phyloP scores from a whole-genome alignment of 2,113 vertebrate genomes.

The Agapornis roseicollis region DNA sequence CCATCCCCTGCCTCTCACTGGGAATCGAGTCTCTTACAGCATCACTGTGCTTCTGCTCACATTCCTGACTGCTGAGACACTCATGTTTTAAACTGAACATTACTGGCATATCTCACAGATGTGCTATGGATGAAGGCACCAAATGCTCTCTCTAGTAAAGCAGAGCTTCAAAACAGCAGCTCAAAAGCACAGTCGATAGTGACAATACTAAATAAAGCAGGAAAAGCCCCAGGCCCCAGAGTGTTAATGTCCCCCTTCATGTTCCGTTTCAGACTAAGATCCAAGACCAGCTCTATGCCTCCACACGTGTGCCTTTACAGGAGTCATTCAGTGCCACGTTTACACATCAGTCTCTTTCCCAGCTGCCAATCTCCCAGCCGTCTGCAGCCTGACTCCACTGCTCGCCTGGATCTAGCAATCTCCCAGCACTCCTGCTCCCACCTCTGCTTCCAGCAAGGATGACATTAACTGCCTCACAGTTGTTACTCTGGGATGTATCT shows the following conservation, averaged over 20 bases:
- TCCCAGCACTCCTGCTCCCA: fast-evolving
- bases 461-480: neutral
- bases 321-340: neutral
- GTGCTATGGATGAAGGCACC: neutral
- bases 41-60: neutral
- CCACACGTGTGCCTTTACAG: neutral
- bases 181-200: neutral
- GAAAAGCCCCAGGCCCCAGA: neutral
- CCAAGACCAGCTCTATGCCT: neutral
- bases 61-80: neutral
- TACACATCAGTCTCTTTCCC: neutral
- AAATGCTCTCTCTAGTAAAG: neutral
- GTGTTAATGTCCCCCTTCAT: neutral
- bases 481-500: neutral
- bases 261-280: neutral
- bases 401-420: neutral
- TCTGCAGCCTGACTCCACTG: neutral
- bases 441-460: neutral
- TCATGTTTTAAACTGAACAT: neutral
- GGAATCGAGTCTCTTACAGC: neutral
- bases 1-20: neutral
- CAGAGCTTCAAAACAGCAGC: neutral
- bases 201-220: neutral
- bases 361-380: neutral
- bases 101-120: neutral